A percentile compares a stretch with the other conserved stretches of the same genome.
Conservation (phyloP, 2,888 invertebrate genomes). For the Buathra laborator region DNA sequence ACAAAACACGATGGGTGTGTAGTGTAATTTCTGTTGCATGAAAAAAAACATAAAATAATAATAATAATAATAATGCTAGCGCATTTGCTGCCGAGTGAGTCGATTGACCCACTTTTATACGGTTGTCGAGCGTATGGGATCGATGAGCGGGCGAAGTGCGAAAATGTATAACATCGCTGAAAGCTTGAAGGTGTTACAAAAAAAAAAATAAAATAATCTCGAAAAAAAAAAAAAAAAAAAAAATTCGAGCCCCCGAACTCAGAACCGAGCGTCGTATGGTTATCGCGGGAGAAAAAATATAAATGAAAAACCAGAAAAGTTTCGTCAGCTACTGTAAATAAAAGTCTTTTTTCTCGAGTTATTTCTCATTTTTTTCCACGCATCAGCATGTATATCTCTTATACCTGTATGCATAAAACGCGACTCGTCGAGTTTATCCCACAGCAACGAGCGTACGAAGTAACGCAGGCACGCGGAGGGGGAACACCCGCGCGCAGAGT, state of each 20-base stretch:
- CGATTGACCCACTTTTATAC: constrained; percentile 21
- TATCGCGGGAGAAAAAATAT: neutral
- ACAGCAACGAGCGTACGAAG: neutral
- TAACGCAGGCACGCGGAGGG: constrained; percentile 7
- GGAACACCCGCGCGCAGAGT: constrained; percentile 16
- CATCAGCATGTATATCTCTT: neutral
- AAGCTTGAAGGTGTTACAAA: neutral
- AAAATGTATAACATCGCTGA: neutral
- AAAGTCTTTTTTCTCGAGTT: neutral
- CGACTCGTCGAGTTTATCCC: constrained; percentile 34
- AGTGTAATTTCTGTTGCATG: neutral
- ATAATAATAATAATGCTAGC: neutral
- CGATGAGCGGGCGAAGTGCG: neutral
- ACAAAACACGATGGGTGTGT: neutral
- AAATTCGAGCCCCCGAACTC: neutral
- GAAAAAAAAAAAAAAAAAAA: neutral
- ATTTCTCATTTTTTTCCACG: neutral
- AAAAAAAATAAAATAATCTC: neutral
- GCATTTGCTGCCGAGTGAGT: neutral
- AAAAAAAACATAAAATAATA: neutral
- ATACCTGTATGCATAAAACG: constrained; percentile 20
- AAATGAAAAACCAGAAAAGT: constrained; percentile 1
- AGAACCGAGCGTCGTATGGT: neutral
- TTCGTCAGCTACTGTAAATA: constrained; percentile 32
- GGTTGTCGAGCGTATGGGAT: constrained; percentile 12